These are phyloP conservation scores for Brachionichthys hirsutus DNA, from an alignment of 2,113 vertebrate species.

Conservation along the genomic window DNA sequence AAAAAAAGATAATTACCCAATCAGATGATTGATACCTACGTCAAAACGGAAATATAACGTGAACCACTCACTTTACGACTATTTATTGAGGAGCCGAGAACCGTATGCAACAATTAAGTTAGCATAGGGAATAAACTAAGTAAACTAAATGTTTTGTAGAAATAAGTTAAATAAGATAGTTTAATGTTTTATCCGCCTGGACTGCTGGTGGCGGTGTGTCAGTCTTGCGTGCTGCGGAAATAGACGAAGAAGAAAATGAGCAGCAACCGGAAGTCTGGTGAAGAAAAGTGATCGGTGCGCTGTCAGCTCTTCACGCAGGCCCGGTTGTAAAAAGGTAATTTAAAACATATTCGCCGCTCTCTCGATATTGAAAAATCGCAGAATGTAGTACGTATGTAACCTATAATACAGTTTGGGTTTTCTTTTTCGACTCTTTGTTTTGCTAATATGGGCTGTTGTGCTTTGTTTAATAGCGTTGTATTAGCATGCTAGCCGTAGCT, in stretches of 20 bases:
- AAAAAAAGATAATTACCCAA: too few relatives aligned
- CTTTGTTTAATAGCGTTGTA: constrained; percentile 7
- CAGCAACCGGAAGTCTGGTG: not conserved
- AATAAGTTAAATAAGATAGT: too few relatives aligned
- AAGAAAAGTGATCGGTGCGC: not conserved
- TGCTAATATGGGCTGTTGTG: not conserved
- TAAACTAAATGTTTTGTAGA: too few relatives aligned
- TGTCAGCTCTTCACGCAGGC: too few relatives aligned
- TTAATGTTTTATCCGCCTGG: not conserved
- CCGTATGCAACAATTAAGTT: too few relatives aligned
- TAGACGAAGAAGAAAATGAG: not conserved
- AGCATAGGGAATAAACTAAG: too few relatives aligned
- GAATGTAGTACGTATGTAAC: too few relatives aligned
- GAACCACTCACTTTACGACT: too few relatives aligned
- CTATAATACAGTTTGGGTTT: too few relatives aligned
- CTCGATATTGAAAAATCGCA: not conserved
- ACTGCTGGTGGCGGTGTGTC: not conserved
- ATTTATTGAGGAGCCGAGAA: too few relatives aligned
- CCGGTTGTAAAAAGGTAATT: not conserved
- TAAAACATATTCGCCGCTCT: not conserved
- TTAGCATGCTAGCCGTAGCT: constrained; percentile 3
- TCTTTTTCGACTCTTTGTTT: rapidly evolving
- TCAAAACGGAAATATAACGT: too few relatives aligned
- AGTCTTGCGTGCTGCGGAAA: not conserved
- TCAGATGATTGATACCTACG: too few relatives aligned